Percentiles rank a stretch among this genome's conserved stretches.
Conservation (phyloP, 2,888 invertebrate genomes). For the Syrista parreyssii region DNA sequence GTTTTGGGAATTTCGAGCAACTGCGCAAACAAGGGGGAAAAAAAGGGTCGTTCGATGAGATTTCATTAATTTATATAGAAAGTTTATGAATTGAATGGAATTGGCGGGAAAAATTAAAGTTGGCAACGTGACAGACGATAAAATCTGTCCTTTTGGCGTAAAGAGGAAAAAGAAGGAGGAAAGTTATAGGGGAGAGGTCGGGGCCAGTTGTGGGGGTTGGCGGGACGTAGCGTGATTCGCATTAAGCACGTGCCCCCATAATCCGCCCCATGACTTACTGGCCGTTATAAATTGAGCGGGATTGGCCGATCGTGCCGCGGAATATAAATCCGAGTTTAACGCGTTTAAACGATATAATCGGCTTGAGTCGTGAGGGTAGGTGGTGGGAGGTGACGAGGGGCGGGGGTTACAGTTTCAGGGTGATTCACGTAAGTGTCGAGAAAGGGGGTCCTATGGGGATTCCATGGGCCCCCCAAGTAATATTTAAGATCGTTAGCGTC, state of each 20-base stretch:
- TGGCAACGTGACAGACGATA: too few species aligned
- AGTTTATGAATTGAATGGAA: too few species aligned
- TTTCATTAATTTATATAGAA: too few species aligned
- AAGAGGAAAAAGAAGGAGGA: neutral
- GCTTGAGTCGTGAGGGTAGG: neutral
- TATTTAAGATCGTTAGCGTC: too few species aligned
- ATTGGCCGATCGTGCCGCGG: slow-evolving; percentile 17
- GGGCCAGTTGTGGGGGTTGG: too few species aligned
- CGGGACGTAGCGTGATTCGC: neutral
- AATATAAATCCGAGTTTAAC: slow-evolving; percentile 16
- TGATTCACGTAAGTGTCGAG: neutral
- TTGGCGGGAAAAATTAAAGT: too few species aligned
- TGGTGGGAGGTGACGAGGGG: neutral
- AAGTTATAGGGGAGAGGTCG: neutral
- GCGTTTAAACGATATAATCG: neutral
- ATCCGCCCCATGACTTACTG: slow-evolving; percentile 6
- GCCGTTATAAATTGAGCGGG: slow-evolving; percentile 1
- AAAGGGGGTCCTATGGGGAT: too few species aligned
- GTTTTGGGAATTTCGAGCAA: slow-evolving; percentile 21
- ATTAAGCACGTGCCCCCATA: slow-evolving; percentile 8
- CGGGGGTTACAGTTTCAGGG: neutral
- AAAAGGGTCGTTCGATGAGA: too few species aligned
- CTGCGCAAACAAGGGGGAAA: slow-evolving; percentile 14
- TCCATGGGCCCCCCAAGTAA: too few species aligned
- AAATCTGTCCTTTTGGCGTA: neutral